These are phyloP conservation scores for Pyrrhia umbra DNA, from an alignment of 2,888 invertebrate species.

Conservation along the genomic window DNA sequence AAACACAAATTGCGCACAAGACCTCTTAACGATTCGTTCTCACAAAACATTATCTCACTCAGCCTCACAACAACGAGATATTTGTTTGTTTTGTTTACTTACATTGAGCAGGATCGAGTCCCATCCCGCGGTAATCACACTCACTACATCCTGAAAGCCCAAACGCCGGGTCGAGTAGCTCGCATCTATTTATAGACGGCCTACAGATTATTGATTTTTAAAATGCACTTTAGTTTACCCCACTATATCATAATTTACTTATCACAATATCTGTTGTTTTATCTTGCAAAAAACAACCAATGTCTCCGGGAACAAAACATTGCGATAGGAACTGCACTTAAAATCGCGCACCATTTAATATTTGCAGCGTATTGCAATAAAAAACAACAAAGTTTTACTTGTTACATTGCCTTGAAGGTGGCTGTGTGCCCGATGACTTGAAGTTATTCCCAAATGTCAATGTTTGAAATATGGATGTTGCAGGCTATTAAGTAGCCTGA, in stretches of 20 bases:
- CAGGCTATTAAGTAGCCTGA: no score
- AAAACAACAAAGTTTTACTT: neutral
- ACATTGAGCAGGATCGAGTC: neutral
- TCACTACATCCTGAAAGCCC: neutral
- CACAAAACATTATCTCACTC: neutral
- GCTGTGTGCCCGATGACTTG: neutral
- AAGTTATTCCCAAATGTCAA: conserved; percentile 10
- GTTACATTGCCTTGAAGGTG: conserved; percentile 1
- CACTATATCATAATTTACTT: neutral
- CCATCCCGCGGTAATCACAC: neutral
- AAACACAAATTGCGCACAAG: no score
- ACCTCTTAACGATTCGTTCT: neutral
- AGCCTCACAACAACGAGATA: neutral
- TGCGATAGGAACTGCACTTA: neutral
- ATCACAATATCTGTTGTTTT: neutral
- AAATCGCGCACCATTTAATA: neutral
- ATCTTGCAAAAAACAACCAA: neutral
- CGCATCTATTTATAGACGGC: conserved; percentile 8
- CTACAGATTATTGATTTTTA: conserved; percentile 7
- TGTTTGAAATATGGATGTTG: neutral
- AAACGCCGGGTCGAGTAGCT: neutral
- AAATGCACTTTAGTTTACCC: neutral
- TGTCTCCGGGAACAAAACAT: neutral
- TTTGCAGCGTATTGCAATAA: neutral
- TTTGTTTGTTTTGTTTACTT: neutral